Percentiles rank a stretch among this genome's conserved stretches.
These are phyloP conservation scores for Cebidichthys violaceus DNA, from an alignment of 2,113 vertebrate genomes.

Conservation along the genomic window DNA sequence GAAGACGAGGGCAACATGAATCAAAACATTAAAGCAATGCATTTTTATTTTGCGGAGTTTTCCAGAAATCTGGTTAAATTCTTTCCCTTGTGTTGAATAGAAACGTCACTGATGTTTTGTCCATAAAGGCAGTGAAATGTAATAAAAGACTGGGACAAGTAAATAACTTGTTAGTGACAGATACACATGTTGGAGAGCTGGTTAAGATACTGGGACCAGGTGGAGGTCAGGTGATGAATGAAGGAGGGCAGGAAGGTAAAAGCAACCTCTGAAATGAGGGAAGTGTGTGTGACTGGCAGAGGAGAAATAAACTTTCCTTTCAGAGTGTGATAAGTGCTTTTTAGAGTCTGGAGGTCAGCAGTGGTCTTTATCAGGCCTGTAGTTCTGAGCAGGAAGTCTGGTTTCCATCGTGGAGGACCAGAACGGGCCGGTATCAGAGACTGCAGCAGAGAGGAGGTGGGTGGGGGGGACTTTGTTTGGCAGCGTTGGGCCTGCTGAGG, in stretches of 20 bases:
- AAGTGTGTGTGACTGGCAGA: neutral
- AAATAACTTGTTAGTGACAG: neutral
- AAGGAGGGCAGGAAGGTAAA: too few relatives aligned
- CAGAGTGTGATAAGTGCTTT: constrained; percentile 35
- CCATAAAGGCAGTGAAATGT: too few relatives aligned
- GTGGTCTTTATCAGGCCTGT: constrained; percentile 53
- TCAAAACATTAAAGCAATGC: too few relatives aligned
- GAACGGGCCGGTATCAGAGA: constrained; percentile 49
- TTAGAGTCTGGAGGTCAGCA: constrained; percentile 55
- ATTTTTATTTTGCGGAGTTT: too few relatives aligned
- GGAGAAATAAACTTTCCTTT: neutral
- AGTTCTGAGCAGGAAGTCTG: constrained; percentile 65
- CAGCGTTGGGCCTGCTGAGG: neutral
- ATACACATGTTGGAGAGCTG: too few relatives aligned
- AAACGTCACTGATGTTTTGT: too few relatives aligned
- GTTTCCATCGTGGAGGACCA: constrained; percentile 54
- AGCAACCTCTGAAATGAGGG: too few relatives aligned
- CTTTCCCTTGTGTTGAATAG: too few relatives aligned
- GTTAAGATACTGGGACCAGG: neutral
- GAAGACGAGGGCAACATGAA: too few relatives aligned
- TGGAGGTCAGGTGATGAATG: too few relatives aligned
- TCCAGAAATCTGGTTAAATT: too few relatives aligned
- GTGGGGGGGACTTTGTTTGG: neutral
- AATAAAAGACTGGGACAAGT: too few relatives aligned
- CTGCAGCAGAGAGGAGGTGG: neutral